Base-by-base conservation (phyloP, 2,113 vertebrate species). In the Eptesicus fuscus region DNA sequence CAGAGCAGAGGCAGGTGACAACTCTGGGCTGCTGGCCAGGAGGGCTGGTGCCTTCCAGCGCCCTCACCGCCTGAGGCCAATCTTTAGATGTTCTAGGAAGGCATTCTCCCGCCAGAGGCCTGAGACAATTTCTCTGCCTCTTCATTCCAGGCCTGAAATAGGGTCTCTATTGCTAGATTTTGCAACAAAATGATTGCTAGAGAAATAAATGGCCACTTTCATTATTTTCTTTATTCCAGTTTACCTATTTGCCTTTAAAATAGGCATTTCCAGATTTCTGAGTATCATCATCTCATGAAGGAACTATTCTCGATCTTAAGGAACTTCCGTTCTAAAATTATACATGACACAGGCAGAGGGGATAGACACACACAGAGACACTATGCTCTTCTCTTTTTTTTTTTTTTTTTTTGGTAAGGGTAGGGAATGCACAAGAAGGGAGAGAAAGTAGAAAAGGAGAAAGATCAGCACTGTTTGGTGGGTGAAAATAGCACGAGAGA, bases 251-350 rank as follows among this genome's bases (percentile, higher is more conserved):
- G 51, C 65, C 92, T 90, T 74, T 94, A 87, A 91, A 86, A 35
- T 79, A 78, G 88, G 92, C 82, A 78, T 92, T 92, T 87, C 92
- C 95, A 93, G 95, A 96, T 85, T 92, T 96, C 91, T 71, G 73
- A 51, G 22, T 71, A 30, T 93, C 90, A 92, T 84, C 18, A n/a
- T 88, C 80, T 96, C 76, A 73, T 85, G 88, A 92, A 95, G 56
- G 49, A 92, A 96, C 78, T 96, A 95, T 97, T 97, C 97, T 88
- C 92, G 92, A 88, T 97, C 85, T 79, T 96, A 95, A 96, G 97
- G 95, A 95, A 93, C 95, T 95, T 97, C 96, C 96, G 93, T 80
- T 92, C 97, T 96, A 97, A 96, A 97, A 97, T 96, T 97, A 96
- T 32, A n/a, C 88, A 90, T 71, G 88, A 93, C 83, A 47, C 87